These are phyloP conservation scores for Trichomalopsis sarcophagae DNA, from an alignment of 1,140 invertebrate species.

Conservation along the genomic window DNA sequence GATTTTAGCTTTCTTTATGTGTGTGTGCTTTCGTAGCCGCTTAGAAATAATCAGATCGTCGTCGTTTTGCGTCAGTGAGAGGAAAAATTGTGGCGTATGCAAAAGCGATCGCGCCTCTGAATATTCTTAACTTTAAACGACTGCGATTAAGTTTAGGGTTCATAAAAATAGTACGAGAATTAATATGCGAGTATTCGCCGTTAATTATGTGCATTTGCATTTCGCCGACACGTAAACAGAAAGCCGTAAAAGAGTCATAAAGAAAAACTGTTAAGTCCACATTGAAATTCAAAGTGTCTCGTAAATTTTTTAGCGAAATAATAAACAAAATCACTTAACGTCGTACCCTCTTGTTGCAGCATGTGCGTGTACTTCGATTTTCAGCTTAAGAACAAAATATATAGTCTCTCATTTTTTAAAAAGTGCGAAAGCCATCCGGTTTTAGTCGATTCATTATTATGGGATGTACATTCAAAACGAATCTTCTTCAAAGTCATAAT, in stretches of 20 bases:
- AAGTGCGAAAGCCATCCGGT: too few species aligned
- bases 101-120: not conserved
- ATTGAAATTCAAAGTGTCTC: conserved; percentile 27
- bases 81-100: too few species aligned
- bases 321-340: conserved; percentile 20
- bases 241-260: conserved; percentile 1
- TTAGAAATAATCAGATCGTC: too few species aligned
- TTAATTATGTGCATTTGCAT: conserved; percentile 32
- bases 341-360: not conserved
- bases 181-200: conserved; percentile 12
- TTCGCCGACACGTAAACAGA: conserved; percentile 1
- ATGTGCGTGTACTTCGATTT: not conserved
- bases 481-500: too few species aligned
- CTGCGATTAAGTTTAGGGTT: not conserved
- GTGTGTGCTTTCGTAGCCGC: too few species aligned
- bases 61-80: too few species aligned
- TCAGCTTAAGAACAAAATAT: too few species aligned
- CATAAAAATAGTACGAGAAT: conserved; percentile 4
- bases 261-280: conserved; percentile 11
- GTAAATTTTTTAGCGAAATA: conserved; percentile 9
- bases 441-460: too few species aligned
- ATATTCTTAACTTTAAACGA: not conserved
- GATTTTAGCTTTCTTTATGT: too few species aligned
- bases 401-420: too few species aligned
- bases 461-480: too few species aligned